Evolutionary conservation across 2,888 invertebrate species (phyloP), one percentile per base, ranked within the genome.

Genomic region (Trissolcus japonicus): DNA sequence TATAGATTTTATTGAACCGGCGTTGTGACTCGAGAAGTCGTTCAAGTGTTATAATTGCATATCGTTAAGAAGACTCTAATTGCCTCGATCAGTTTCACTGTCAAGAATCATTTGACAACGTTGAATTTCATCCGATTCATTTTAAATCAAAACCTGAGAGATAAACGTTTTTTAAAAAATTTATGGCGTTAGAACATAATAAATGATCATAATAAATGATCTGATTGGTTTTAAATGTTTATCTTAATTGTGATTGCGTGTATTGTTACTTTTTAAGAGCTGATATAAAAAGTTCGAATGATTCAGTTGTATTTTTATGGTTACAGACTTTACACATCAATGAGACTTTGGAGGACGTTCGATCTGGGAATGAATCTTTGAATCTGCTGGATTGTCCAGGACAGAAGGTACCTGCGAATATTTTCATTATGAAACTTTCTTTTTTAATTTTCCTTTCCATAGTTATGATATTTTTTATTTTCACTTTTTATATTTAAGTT

Each of bases 341-440:
- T 69, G 69, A 69, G 25, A 56, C 69, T 11, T n/a, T 56, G 11
- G 69, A 69, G 9, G 56, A 62, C 40, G 48, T 62, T 25, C 55
- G 41, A 29, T 14, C 41, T n/a, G 55, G 25, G 41, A 69, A 62
- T 21, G 21, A 50, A 6, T 41, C 56, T 17, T 69, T 62, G 17
- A 62, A 62, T 19, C 61, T 69, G 41, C 21, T 62, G 11, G 69
- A 69, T 56, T 4, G 55, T 14, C 55, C 69, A 56, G 62, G 62
- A 56, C 69, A 55, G 17, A 62, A 57, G 29, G 48, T 61, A 29
- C 69, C 61, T 25, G 69, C 61, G 48, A 69, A 61, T 55, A 25
- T 40, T 25, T 46, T 16, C 4, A n/a, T n/a, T n/a, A n/a, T n/a
- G n/a, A n/a, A n/a, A n/a, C n/a, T n/a, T n/a, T n/a, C n/a, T n/a